Conservation (phyloP, 2,797 vertebrate species). For the Novumbra hubbsi region DNA sequence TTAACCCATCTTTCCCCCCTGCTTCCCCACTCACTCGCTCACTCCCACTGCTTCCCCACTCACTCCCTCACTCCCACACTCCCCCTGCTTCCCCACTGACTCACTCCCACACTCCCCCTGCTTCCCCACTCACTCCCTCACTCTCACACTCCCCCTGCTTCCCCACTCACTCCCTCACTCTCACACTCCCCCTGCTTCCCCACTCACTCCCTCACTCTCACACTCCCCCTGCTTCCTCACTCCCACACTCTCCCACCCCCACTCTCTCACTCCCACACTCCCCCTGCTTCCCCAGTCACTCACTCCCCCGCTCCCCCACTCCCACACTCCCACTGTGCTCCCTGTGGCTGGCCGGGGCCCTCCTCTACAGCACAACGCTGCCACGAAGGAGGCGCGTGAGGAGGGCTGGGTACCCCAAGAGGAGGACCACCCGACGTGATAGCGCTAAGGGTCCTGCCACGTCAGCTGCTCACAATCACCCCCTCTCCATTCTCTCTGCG, state of each 20-base stretch:
- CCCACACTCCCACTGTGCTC: constrained; percentile 29
- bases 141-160: constrained; percentile 39
- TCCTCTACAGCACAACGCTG: not conserved
- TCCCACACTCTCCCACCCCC: constrained; percentile 44
- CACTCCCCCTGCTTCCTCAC: constrained; percentile 3
- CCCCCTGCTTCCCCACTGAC: constrained; percentile 5
- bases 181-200: constrained; percentile 24
- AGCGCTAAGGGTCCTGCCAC: constrained; percentile 63
- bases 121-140: no score
- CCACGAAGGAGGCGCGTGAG: not conserved
- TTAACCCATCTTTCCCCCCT: constrained; percentile 53
- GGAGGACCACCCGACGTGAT: constrained; percentile 72
- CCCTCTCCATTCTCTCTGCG: constrained; percentile 43
- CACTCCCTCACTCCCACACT: constrained; percentile 46
- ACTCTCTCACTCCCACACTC: constrained; percentile 47
- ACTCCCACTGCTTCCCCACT: no score
- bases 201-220: constrained; percentile 53
- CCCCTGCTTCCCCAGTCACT: constrained; percentile 42
- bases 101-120: constrained; percentile 36
- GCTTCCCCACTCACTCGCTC: no score
- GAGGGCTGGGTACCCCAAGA: constrained; percentile 15
- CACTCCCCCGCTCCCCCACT: constrained; percentile 26
- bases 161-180: no score
- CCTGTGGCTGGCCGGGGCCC: not conserved
- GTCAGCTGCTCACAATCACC: constrained; percentile 52